These are phyloP conservation scores for Sarcoramphus papa DNA, from an alignment of 2,797 vertebrate genomes.

Conservation along the genomic window DNA sequence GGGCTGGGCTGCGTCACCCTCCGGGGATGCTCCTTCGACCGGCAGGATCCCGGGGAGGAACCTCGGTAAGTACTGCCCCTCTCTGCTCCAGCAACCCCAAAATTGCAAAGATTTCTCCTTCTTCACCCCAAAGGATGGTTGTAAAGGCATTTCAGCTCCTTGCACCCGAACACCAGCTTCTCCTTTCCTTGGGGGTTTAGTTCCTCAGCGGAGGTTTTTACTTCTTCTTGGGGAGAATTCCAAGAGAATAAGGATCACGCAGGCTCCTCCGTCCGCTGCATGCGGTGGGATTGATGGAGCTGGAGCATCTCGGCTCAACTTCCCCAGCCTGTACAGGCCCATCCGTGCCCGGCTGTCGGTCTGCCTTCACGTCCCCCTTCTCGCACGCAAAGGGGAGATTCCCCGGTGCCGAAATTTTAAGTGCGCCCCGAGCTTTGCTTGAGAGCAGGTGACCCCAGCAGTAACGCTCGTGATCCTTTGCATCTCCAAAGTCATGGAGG, in stretches of 20 bases:
- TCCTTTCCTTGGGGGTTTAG: background rate
- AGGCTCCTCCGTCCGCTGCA: accelerated
- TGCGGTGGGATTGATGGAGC: background rate
- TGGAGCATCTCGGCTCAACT: background rate
- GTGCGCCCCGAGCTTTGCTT: background rate
- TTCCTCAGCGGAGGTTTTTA: background rate
- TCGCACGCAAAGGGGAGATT: accelerated
- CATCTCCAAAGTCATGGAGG: background rate
- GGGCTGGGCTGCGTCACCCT: background rate
- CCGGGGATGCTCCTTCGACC: background rate
- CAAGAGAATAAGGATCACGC: accelerated
- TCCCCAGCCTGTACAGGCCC: too few species aligned
- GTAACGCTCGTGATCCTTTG: accelerated
- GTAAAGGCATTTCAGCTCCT: background rate
- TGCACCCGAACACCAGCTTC: background rate
- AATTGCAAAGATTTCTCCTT: background rate
- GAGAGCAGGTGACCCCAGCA: too few species aligned
- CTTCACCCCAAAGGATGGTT: background rate
- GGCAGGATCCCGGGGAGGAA: background rate
- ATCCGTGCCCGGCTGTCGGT: accelerated
- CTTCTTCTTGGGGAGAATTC: background rate
- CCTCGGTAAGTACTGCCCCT: background rate
- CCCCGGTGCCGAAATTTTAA: accelerated
- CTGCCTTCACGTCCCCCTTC: background rate
- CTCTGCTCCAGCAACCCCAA: background rate